Evolutionary conservation across 2,113 vertebrate species (phyloP).

Genomic region (Varanus komodoensis): DNA sequence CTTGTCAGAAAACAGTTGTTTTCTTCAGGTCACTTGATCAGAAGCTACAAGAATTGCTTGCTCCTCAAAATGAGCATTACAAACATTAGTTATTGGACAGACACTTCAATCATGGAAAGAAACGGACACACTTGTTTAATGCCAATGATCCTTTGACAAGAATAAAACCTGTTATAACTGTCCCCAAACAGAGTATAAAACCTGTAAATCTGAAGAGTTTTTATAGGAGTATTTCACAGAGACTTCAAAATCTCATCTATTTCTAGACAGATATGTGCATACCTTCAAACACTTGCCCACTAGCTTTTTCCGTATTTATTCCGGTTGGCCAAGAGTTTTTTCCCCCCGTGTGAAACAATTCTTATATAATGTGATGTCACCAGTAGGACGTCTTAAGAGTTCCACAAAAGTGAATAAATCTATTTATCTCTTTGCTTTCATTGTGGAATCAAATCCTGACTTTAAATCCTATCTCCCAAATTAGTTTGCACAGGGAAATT

Average conservation of each 20-base stretch:
- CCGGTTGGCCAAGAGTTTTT: neutral
- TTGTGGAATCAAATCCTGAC: neutral
- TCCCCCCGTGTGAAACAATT: neutral
- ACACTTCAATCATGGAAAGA: neutral
- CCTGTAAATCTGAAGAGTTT: neutral
- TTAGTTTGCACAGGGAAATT: neutral
- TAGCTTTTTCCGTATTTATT: neutral
- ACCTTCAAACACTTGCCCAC: neutral
- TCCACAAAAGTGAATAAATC: neutral
- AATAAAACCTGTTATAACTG: neutral
- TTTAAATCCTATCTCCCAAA: neutral
- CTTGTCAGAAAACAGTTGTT: neutral
- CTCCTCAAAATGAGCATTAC: neutral
- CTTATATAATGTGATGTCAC: neutral
- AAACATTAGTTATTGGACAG: neutral
- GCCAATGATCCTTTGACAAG: neutral
- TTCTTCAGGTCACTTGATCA: neutral
- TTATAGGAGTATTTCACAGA: neutral
- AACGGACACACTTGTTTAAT: neutral
- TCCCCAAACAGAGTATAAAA: neutral
- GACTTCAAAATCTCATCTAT: neutral
- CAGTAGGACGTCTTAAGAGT: rapidly evolving
- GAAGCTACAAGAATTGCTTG: neutral
- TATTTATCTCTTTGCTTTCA: neutral
- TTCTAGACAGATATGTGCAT: neutral